A percentile compares a stretch with the other conserved stretches of the same genome.
These are phyloP conservation scores for Caenorhabditis japonica DNA, from an alignment of 2,888 invertebrate genomes.

Conservation along the genomic window DNA sequence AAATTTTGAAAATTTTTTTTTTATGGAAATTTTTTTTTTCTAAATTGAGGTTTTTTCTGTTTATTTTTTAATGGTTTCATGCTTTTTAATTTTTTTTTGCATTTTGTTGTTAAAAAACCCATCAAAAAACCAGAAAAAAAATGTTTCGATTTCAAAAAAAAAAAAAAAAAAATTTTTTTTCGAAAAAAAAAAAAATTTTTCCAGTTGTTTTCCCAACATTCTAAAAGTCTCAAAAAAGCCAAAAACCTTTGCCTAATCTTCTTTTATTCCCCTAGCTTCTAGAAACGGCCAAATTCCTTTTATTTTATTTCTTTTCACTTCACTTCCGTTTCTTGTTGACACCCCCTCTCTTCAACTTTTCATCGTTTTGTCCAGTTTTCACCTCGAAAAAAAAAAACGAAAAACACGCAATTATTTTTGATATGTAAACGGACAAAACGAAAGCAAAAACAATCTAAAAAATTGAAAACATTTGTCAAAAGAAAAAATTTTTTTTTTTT, in stretches of 20 bases:
- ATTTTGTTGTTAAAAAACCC: no score
- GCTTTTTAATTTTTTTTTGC: background rate
- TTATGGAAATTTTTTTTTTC: background rate
- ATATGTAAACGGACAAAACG: no score
- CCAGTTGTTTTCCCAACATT: background rate
- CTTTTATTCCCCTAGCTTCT: no score
- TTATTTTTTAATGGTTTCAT: background rate
- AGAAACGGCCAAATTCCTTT: no score
- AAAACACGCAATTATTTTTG: background rate
- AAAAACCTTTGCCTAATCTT: background rate
- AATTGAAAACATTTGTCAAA: background rate
- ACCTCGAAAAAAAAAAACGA: background rate
- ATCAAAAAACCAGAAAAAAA: background rate
- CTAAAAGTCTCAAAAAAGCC: no score
- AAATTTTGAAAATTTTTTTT: background rate
- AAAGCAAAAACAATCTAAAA: background rate
- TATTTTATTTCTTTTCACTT: no score
- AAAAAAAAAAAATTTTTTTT: background rate
- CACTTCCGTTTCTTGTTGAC: no score
- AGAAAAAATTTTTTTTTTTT: no score
- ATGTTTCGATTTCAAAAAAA: background rate
- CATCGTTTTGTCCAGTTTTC: no score
- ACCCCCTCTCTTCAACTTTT: no score
- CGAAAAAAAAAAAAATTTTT: conserved; percentile 1
- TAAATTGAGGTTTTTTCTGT: background rate